Evolutionary conservation across 2,113 vertebrate genomes (phyloP).

Genomic region (Callopanchax toddi): DNA sequence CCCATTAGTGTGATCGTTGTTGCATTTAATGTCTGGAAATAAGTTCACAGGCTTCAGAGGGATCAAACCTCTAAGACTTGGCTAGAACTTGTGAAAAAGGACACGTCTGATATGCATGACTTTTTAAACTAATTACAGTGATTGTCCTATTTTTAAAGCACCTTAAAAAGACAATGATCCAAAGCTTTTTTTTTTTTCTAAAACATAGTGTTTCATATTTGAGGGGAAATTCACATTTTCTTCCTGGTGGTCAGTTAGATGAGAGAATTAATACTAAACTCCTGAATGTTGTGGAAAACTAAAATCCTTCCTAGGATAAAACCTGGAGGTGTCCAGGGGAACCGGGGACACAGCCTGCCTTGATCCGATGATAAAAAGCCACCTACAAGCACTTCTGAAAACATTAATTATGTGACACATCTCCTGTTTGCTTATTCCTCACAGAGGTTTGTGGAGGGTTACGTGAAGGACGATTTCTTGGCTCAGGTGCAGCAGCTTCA

Average conservation of each 20-base stretch:
- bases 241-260: not conserved
- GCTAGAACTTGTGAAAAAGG: slow-evolving; percentile 9
- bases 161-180: slow-evolving; percentile 28
- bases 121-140: slow-evolving; percentile 28
- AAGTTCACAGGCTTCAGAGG: slow-evolving; percentile 17
- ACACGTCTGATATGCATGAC: slow-evolving; percentile 26
- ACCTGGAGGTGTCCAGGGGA: not conserved
- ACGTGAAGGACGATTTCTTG: not conserved
- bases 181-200: slow-evolving; percentile 4
- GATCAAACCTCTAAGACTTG: slow-evolving; percentile 14
- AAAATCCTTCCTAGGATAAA: not conserved
- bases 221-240: not conserved
- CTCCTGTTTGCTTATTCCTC: not conserved
- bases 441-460: not conserved
- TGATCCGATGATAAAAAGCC: not conserved
- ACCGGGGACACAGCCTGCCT: not conserved
- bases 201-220: slow-evolving; percentile 10
- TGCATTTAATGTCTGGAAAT: slow-evolving; percentile 23
- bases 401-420: not conserved
- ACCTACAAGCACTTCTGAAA: not conserved
- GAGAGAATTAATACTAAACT: slow-evolving; percentile 1
- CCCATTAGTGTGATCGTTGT: slow-evolving; percentile 24
- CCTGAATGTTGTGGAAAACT: not conserved
- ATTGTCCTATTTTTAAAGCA: slow-evolving; percentile 46
- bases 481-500: not conserved